These are phyloP conservation scores for Lutjanus argentimaculatus DNA, from an alignment of 2,797 vertebrate genomes.

Conservation along the genomic window DNA sequence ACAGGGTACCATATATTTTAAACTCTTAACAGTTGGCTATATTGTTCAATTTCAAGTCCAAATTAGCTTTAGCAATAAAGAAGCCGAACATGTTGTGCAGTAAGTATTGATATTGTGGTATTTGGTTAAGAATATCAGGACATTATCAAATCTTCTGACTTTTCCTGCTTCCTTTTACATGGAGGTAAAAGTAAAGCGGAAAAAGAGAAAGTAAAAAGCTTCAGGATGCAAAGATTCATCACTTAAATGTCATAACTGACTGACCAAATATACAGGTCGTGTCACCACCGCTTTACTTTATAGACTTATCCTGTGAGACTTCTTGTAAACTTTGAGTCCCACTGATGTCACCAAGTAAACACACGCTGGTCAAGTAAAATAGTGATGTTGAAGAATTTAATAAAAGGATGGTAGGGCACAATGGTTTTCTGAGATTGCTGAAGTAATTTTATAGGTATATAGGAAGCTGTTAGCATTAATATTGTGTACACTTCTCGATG, in stretches of 20 bases:
- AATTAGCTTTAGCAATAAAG: no score
- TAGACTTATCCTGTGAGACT: not conserved
- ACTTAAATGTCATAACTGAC: not conserved
- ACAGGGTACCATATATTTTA: no score
- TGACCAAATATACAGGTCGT: not conserved
- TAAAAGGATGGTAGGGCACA: not conserved
- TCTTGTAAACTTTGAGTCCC: not conserved
- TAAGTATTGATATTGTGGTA: no score
- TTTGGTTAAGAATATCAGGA: no score
- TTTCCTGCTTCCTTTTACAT: not conserved
- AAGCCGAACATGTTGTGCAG: no score
- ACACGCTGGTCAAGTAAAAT: not conserved
- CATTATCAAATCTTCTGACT: not conserved
- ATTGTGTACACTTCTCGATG: no score
- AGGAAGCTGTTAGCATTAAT: not conserved
- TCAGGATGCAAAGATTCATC: not conserved
- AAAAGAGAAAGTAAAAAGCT: not conserved
- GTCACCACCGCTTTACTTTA: not conserved
- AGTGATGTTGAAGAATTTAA: not conserved
- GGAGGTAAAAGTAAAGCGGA: not conserved
- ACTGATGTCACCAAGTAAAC: not conserved
- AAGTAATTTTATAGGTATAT: not conserved
- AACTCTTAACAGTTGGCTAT: no score
- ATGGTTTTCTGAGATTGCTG: not conserved
- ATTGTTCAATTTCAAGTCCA: no score